Evolutionary conservation across 2,888 invertebrate species (phyloP).

Genomic region (Eristalis pertinax): DNA sequence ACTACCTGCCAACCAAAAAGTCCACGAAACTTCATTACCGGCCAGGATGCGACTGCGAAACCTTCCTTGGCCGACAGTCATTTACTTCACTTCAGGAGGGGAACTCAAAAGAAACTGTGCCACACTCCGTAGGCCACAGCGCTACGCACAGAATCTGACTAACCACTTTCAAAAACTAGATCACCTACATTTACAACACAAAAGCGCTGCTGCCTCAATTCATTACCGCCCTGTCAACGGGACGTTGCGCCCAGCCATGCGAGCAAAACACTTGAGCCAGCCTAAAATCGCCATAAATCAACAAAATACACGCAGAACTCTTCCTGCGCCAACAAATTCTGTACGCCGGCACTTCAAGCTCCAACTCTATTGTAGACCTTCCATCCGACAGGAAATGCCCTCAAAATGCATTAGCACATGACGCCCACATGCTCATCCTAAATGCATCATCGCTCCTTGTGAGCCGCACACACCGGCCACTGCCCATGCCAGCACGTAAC

Average conservation of each 20-base stretch:
- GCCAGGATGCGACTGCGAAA: too few relatives aligned
- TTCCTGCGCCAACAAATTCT: neutral
- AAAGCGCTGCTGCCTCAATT: neutral
- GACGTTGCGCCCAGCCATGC: neutral
- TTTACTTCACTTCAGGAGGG: too few relatives aligned
- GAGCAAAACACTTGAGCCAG: neutral
- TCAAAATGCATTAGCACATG: constrained; percentile 12
- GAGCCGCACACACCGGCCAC: neutral
- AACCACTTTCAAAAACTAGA: too few relatives aligned
- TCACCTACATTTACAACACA: neutral
- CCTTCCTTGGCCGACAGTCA: too few relatives aligned
- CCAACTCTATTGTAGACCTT: neutral
- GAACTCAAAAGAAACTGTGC: too few relatives aligned
- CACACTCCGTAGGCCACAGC: too few relatives aligned
- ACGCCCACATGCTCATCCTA: neutral
- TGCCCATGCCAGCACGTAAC: neutral
- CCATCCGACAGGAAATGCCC: neutral
- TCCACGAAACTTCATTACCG: too few relatives aligned
- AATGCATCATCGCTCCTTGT: neutral
- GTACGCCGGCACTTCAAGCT: neutral
- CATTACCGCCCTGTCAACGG: neutral
- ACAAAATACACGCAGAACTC: constrained; percentile 11
- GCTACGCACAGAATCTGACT: too few relatives aligned
- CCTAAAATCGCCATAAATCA: neutral
- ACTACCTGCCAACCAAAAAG: too few relatives aligned